Conservation (phyloP, 2,113 vertebrate species). For the Notiomystis cincta region DNA sequence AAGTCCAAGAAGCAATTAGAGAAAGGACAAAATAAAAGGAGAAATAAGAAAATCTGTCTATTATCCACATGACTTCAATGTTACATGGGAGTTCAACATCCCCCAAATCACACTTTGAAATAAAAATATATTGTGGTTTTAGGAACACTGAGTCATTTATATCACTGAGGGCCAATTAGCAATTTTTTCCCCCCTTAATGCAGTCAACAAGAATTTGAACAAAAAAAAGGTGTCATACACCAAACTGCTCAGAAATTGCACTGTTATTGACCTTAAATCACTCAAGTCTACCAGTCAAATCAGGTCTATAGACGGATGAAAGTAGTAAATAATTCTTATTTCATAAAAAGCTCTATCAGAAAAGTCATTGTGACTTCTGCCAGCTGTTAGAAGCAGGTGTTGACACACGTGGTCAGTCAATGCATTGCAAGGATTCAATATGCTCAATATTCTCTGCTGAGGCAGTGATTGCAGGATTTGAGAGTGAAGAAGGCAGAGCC, state of each 20-base stretch:
- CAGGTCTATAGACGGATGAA: neutral
- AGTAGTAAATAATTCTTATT: neutral
- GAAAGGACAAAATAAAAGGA: neutral
- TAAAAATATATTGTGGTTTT: neutral
- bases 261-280: neutral
- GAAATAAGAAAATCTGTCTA: neutral
- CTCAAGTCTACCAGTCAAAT: neutral
- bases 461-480: neutral
- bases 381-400: neutral
- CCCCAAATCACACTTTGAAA: neutral
- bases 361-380: neutral
- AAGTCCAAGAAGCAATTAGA: neutral
- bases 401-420: neutral
- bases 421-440: neutral
- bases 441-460: neutral
- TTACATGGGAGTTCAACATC: neutral
- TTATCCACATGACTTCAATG: neutral
- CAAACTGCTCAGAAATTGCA: neutral
- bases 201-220: neutral
- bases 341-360: neutral
- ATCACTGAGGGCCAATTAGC: neutral
- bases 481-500: neutral
- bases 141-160: neutral
- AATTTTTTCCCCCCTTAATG: neutral
- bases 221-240: neutral